phyloP scores from a whole-genome alignment of 2,113 vertebrate species.

The Xiphias gladius region DNA sequence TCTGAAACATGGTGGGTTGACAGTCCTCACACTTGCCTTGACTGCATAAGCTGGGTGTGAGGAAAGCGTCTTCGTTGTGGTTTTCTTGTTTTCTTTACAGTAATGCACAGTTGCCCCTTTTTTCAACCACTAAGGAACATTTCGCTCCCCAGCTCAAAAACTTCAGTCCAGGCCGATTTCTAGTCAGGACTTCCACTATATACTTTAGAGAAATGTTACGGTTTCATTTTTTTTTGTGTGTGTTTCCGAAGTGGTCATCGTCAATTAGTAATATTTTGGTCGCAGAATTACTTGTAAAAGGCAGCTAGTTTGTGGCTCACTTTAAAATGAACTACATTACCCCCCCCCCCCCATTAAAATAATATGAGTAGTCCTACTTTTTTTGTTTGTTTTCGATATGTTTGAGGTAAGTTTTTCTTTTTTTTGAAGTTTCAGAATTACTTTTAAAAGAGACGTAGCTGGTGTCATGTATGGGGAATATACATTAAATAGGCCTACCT shows the following conservation, averaged over 20 bases:
- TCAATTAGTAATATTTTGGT: not conserved
- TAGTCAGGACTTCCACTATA: not conserved
- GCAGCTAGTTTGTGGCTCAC: no score
- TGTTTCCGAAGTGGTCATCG: not conserved
- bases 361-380: not conserved
- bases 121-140: not conserved
- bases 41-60: not conserved
- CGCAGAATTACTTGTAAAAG: not conserved
- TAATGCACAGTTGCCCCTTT: not conserved
- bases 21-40: not conserved
- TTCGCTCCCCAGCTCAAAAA: not conserved
- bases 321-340: not conserved
- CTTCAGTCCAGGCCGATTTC: not conserved
- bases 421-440: not conserved
- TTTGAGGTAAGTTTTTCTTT: not conserved
- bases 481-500: not conserved
- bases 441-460: not conserved
- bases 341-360: not conserved
- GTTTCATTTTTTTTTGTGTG: not conserved
- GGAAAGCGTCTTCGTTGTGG: fast-evolving
- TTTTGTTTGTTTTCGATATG: not conserved
- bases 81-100: not conserved
- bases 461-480: not conserved
- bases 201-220: not conserved
- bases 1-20: not conserved